Base-by-base conservation (phyloP, 2,888 invertebrate genomes). In the Eupithecia inturbata region DNA sequence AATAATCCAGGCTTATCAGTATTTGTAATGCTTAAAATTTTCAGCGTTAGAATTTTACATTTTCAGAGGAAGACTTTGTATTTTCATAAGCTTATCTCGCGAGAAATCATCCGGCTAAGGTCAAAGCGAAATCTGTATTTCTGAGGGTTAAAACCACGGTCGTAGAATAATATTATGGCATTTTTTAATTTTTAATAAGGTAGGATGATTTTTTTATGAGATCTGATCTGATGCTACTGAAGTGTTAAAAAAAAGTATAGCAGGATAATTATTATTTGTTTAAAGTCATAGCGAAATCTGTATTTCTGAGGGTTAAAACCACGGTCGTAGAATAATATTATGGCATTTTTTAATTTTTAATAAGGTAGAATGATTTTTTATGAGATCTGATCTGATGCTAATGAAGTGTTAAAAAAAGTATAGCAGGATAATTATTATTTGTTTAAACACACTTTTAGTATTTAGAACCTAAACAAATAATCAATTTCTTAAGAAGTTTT, bases 11-110 rank as follows among this genome's bases (percentile, higher is more conserved):
- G 70, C 72, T 76, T 76, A 75, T 71, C 73, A 73, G 73, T 63
- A 33, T 73, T 73, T 60, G 68, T 73, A 68, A 76, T 69, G 68
- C 66, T 76, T 73, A 73, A 71, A 73, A 71, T 60, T 75, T 70
- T 67, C 62, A 76, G 39, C 71, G 64, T 76, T 71, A 73, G 68
- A 73, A 76, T 74, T 75, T 75, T 68, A 31, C 72, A 75, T 67
- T 73, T 71, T 74, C 31, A 41, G 36, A 53, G 75, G 75, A 77
- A 74, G 78, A 77, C 79, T 70, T 76, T 75, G 76, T 69, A 76
- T 78, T 79, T 80, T 70, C 76, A 62, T 70, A 78, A 78, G 77
- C 77, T 84, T 82, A 84, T 83, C 82, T 81, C 78, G 64, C 82
- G 81, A 84, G 74, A 77, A 80, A 84, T 83, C 79, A 72, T 79